Evolutionary conservation across 2,113 vertebrate species (phyloP).

Genomic region (Crotalus horridus): DNA sequence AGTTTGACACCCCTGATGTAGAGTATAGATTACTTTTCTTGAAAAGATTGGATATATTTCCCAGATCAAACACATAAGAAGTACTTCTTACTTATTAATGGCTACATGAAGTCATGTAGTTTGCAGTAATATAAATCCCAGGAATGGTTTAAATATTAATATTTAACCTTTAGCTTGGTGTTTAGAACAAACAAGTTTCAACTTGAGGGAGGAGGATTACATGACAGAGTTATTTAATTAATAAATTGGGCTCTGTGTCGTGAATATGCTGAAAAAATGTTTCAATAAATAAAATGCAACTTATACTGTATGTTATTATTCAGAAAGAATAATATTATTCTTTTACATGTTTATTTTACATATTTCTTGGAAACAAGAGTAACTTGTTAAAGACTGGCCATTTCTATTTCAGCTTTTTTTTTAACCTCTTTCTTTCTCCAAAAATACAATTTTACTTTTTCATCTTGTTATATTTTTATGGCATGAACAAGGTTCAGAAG

Average conservation of each 20-base stretch:
- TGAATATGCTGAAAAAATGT: constrained; percentile 34
- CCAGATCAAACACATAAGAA: neutral
- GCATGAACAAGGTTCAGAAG: constrained; percentile 37
- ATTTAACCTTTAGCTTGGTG: constrained; percentile 25
- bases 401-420: constrained; percentile 28
- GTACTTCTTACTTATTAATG: neutral
- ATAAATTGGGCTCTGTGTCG: neutral
- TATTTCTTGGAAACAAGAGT: constrained; percentile 43
- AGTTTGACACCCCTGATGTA: no score
- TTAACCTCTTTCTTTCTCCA: neutral
- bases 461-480: constrained; percentile 31
- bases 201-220: constrained; percentile 8
- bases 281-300: constrained; percentile 48
- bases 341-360: constrained; percentile 10
- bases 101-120: neutral
- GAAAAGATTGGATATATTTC: neutral
- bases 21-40: no score
- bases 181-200: constrained; percentile 25
- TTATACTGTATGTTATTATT: constrained; percentile 37
- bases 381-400: constrained; percentile 44
- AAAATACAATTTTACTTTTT: constrained; percentile 13
- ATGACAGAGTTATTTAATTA: constrained; percentile 41
- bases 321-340: constrained; percentile 38
- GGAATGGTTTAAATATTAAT: neutral
- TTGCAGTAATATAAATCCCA: neutral